Evolutionary conservation across 2,797 vertebrate genomes (phyloP).

Genomic region (Rhabdomys pumilio): DNA sequence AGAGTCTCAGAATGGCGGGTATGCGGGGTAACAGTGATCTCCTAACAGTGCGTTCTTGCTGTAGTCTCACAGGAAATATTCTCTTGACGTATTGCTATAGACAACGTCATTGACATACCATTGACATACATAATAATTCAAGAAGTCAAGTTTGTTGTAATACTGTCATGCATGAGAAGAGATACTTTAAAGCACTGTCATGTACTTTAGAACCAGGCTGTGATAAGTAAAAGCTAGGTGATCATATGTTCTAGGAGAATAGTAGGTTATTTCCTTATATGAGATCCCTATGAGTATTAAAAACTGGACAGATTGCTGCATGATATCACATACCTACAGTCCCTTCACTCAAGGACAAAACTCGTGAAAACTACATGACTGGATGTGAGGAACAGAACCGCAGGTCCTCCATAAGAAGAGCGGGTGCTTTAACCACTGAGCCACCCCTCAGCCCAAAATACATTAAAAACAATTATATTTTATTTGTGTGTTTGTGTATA

Average conservation of each 20-base stretch:
- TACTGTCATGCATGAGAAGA: background rate
- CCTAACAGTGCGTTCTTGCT: background rate
- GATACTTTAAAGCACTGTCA: slow-evolving; percentile 38
- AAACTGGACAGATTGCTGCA: slow-evolving; percentile 40
- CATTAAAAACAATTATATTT: background rate
- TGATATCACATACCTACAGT: background rate
- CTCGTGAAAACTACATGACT: background rate
- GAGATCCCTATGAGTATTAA: slow-evolving; percentile 38
- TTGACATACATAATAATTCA: slow-evolving; percentile 52
- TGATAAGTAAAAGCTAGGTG: slow-evolving; percentile 27
- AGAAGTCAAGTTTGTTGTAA: slow-evolving; percentile 41
- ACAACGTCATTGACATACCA: slow-evolving; percentile 37
- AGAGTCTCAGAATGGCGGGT: background rate
- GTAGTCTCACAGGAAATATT: background rate
- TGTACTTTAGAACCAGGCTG: slow-evolving; percentile 24
- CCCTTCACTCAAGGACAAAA: background rate
- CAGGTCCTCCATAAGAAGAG: background rate
- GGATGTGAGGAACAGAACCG: background rate
- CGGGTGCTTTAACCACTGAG: background rate
- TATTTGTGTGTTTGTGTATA: background rate
- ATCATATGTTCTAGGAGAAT: background rate
- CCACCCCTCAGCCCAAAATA: background rate
- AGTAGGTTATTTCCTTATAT: slow-evolving; percentile 45
- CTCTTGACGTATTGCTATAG: slow-evolving; percentile 30
- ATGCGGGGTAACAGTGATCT: background rate